phyloP scores from a whole-genome alignment of 2,888 invertebrate genomes.

The Diplazon laetatorius region DNA sequence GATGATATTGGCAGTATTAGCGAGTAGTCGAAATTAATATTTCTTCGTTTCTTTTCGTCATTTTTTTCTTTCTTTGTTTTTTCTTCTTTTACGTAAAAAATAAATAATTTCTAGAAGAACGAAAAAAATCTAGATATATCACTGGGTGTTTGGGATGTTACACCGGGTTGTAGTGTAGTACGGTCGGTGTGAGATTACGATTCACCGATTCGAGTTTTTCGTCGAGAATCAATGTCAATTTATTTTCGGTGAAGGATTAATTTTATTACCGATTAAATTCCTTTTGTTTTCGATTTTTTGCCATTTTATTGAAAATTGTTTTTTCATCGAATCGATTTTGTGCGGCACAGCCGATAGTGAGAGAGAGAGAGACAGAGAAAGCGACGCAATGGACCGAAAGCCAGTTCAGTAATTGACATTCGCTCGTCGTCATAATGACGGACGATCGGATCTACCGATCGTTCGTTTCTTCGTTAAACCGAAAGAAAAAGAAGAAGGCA shows the following conservation, averaged over 20 bases:
- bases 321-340: conserved; percentile 45
- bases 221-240: background rate
- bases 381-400: conserved; percentile 67
- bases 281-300: conserved; percentile 22
- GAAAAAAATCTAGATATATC: too few relatives aligned
- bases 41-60: too few relatives aligned
- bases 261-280: background rate
- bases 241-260: conserved; percentile 6
- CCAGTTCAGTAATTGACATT: conserved; percentile 65
- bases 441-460: conserved; percentile 66
- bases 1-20: conserved; percentile 80
- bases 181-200: conserved; percentile 54
- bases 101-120: conserved; percentile 81
- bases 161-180: conserved; percentile 69
- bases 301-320: conserved; percentile 35
- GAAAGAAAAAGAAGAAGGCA: too few relatives aligned
- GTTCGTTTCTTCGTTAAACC: conserved; percentile 41
- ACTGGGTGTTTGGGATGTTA: conserved; percentile 79
- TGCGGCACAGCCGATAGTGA: conserved; percentile 69
- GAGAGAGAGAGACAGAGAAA: too few relatives aligned
- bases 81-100: too few relatives aligned
- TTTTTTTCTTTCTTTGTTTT: too few relatives aligned
- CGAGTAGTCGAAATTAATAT: conserved; percentile 76
- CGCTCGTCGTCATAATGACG: conserved; percentile 61
- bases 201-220: conserved; percentile 22